These are phyloP conservation scores for roundworm (Caenorhabditis elegans) DNA, from an alignment of 1,140 invertebrate species.

Conservation along the genomic window DNA sequence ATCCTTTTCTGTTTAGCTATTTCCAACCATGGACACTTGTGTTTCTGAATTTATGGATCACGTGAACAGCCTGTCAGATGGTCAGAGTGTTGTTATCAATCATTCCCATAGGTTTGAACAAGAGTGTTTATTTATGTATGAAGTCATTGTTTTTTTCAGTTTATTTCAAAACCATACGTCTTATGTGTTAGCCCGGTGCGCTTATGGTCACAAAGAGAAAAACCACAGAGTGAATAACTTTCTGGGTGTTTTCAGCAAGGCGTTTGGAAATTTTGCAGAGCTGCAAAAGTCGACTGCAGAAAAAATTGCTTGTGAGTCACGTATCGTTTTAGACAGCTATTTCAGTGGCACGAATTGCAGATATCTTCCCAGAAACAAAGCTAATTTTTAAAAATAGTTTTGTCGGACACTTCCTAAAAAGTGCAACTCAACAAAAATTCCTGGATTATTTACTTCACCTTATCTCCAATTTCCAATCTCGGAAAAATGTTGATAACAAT, in stretches of 20 bases:
- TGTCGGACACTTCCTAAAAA: neutral
- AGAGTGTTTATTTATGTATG: neutral
- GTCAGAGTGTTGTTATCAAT: neutral
- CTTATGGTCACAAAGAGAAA: constrained; percentile 33
- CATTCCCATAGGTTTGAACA: constrained; percentile 5
- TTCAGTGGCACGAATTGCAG: neutral
- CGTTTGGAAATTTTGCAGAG: constrained; percentile 14
- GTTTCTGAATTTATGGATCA: constrained; percentile 33
- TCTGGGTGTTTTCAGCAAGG: constrained; percentile 2
- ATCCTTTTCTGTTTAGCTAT: constrained; percentile 19
- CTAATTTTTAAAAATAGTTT: neutral
- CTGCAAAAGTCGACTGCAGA: neutral
- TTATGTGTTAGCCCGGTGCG: constrained; percentile 42
- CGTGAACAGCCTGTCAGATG: neutral
- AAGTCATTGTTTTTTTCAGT: constrained; percentile 13
- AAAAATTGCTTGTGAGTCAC: constrained; percentile 20
- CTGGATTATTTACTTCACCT: constrained; percentile 4
- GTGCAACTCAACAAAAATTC: constrained; percentile 20
- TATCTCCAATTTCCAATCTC: neutral
- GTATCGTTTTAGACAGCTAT: neutral
- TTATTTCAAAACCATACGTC: constrained; percentile 44
- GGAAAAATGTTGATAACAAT: neutral
- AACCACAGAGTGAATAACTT: constrained; percentile 26
- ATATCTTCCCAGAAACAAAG: constrained; percentile 7
- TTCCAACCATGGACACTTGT: constrained; percentile 30